A percentile compares a stretch with the other conserved stretches of the same genome.
Conservation (phyloP, 2,888 invertebrate species). For the Drosophila lacicola region DNA sequence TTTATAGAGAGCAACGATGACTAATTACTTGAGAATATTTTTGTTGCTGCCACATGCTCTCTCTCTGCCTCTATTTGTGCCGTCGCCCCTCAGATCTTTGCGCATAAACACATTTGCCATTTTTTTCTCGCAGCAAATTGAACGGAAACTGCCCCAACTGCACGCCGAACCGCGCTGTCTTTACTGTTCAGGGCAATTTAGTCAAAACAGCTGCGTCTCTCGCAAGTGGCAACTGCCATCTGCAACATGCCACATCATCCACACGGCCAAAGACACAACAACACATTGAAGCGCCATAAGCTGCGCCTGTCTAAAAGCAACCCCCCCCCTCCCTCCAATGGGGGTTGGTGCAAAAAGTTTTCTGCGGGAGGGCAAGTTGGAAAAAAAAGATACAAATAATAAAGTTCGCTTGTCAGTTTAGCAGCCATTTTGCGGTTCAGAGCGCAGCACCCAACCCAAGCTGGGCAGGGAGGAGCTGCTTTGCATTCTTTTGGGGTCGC, state of each 20-base stretch:
- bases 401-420: slow-evolving; percentile 84
- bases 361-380: background rate
- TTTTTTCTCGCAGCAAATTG: slow-evolving; percentile 73
- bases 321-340: background rate
- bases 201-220: slow-evolving; percentile 62
- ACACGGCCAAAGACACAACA: slow-evolving; percentile 51
- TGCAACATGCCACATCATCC: slow-evolving; percentile 61
- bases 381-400: slow-evolving; percentile 69
- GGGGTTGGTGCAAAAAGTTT: slow-evolving; percentile 36
- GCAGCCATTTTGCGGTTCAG: slow-evolving; percentile 84
- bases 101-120: slow-evolving; percentile 75
- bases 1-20: background rate
- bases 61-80: background rate
- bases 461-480: slow-evolving; percentile 13
- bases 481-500: slow-evolving; percentile 58
- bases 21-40: background rate
- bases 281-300: slow-evolving; percentile 70
- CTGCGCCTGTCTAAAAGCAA: slow-evolving; percentile 47
- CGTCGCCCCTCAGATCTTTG: slow-evolving; percentile 56
- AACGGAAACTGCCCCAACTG: slow-evolving; percentile 34
- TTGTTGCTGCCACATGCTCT: background rate
- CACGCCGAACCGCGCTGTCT: slow-evolving; percentile 9
- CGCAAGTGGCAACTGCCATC: slow-evolving; percentile 42
- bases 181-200: slow-evolving; percentile 65
- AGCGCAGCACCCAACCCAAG: slow-evolving; percentile 14